A percentile compares a stretch with the other conserved stretches of the same genome.
phyloP scores from a whole-genome alignment of 2,113 vertebrate species.

The Gnathonemus echidnorhynchus region DNA sequence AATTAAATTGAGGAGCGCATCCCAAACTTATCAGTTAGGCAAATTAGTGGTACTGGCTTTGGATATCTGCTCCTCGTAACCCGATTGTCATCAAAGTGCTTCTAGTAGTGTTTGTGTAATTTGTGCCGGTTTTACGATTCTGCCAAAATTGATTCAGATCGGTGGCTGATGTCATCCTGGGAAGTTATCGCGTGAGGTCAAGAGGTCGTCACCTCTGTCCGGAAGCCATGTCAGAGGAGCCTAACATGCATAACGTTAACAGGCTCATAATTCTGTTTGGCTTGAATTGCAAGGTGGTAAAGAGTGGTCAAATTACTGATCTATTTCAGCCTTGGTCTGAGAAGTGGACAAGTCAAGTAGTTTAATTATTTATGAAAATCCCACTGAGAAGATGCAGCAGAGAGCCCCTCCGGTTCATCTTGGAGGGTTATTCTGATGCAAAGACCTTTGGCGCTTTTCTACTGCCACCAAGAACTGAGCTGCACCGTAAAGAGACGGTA shows the following conservation, averaged over 20 bases:
- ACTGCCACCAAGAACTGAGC: background rate
- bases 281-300: background rate
- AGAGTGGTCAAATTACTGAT: background rate
- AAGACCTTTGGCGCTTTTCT: background rate
- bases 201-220: background rate
- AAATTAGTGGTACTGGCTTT: background rate
- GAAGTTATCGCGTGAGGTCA: background rate
- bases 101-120: background rate
- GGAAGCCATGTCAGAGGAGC: background rate
- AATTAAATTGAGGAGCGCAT: no score
- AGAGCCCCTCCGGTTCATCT: background rate
- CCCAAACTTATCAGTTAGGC: background rate
- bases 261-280: background rate
- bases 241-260: background rate
- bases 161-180: background rate
- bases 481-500: background rate
- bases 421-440: background rate
- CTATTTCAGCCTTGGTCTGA: background rate
- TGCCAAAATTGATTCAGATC: background rate
- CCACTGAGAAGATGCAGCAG: background rate
- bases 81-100: background rate
- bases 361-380: background rate
- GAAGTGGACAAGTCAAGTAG: background rate
- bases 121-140: no score
- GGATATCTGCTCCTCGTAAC: background rate